Conservation (phyloP, 2,888 invertebrate species). For the Steinernema hermaphroditum region DNA sequence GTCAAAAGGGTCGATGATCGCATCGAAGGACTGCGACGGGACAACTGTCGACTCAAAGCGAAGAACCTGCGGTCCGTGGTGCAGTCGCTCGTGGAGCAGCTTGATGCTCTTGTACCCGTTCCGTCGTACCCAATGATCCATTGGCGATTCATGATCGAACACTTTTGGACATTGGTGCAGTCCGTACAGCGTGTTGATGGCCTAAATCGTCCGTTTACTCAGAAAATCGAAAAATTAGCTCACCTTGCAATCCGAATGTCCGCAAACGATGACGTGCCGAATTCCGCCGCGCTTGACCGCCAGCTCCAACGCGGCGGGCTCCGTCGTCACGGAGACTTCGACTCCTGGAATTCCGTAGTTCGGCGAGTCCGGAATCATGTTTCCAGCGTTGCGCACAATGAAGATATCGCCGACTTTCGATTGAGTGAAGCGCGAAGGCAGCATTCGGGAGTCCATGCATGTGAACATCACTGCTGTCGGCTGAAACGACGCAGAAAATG, state of each 20-base stretch:
- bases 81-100: conserved; percentile 69
- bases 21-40: conserved; percentile 74
- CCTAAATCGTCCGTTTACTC: neutral
- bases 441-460: conserved; percentile 96
- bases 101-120: conserved; percentile 81
- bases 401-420: conserved; percentile 94
- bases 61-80: conserved; percentile 45
- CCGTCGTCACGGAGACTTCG: conserved; percentile 78
- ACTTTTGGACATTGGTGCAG: conserved; percentile 73
- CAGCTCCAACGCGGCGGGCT: conserved; percentile 90
- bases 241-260: conserved; percentile 92
- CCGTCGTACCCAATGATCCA: conserved; percentile 86
- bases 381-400: conserved; percentile 93
- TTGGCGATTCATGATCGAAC: conserved; percentile 73
- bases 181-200: conserved; percentile 83
- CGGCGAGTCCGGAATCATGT: conserved; percentile 88
- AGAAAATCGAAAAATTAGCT: conserved; percentile 27
- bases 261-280: conserved; percentile 88
- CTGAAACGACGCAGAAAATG: conserved; percentile 71
- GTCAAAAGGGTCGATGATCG: conserved; percentile 86
- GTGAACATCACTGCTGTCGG: conserved; percentile 95
- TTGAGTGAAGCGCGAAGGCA: conserved; percentile 90
- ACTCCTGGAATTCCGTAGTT: conserved; percentile 73
- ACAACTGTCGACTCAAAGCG: conserved; percentile 44
- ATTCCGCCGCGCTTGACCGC: conserved; percentile 74